phyloP scores from a whole-genome alignment of 1,140 invertebrate genomes.

The Globodera ellingtonae region DNA sequence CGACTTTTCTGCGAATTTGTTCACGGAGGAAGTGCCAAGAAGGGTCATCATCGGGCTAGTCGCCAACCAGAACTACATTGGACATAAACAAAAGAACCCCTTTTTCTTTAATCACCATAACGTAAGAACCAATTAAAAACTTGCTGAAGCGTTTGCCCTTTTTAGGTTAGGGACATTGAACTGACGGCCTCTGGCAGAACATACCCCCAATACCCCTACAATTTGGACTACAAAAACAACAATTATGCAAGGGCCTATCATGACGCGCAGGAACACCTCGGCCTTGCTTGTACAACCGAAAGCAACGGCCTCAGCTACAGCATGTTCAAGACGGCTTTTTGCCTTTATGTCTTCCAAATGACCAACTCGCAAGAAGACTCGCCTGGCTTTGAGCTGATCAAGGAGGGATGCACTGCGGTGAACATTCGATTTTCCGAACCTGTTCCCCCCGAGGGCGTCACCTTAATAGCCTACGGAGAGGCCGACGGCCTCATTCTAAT shows the following conservation, averaged over 20 bases:
- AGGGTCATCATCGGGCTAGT: constrained; percentile 27
- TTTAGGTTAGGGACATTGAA: constrained; percentile 16
- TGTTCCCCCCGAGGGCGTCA: too few species aligned
- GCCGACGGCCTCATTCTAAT: constrained; percentile 18
- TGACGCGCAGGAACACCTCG: background rate
- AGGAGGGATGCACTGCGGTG: too few species aligned
- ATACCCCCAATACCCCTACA: constrained; percentile 5
- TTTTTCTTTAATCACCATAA: constrained; percentile 27
- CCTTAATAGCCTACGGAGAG: constrained; percentile 24
- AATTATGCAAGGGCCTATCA: constrained; percentile 32
- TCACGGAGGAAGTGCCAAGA: constrained; percentile 31
- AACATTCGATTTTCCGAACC: too few species aligned
- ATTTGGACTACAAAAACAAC: constrained; percentile 22
- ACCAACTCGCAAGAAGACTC: too few species aligned
- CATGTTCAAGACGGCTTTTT: constrained; percentile 7
- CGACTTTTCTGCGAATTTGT: constrained; percentile 25
- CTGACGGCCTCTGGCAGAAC: constrained; percentile 9
- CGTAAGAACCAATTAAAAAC: background rate
- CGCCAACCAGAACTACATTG: constrained; percentile 4
- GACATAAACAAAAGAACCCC: constrained; percentile 20
- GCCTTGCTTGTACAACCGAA: background rate
- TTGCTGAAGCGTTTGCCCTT: too few species aligned
- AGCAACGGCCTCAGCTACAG: constrained; percentile 6
- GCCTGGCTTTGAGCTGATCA: too few species aligned
- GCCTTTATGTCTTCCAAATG: too few species aligned